Conservation (phyloP, 1,140 invertebrate genomes). For the Lepidurus apus region DNA sequence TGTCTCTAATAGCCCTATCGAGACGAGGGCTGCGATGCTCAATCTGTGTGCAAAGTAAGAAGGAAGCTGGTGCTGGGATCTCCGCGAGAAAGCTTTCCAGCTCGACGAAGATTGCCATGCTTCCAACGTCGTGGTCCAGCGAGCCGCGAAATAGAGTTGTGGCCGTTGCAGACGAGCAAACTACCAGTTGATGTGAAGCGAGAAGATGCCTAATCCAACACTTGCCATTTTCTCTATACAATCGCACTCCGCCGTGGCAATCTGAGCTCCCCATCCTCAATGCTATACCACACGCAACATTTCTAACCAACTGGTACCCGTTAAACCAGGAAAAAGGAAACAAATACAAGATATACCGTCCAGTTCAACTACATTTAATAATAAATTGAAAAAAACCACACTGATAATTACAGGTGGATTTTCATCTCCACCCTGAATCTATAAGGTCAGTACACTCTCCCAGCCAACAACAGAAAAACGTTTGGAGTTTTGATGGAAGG, state of each 20-base stretch:
- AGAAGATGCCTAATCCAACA: constrained; percentile 10
- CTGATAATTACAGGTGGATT: neutral
- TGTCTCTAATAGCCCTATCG: constrained; percentile 8
- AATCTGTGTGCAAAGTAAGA: constrained; percentile 17
- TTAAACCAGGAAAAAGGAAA: too few relatives aligned
- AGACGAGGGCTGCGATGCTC: neutral
- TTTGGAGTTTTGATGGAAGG: neutral
- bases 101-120: constrained; percentile 11
- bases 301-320: too few relatives aligned
- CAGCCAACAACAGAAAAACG: neutral
- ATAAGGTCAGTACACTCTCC: neutral
- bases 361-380: neutral
- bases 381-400: neutral
- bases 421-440: neutral
- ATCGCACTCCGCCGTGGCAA: neutral
- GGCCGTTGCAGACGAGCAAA: constrained; percentile 20
- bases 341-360: neutral
- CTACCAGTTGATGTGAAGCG: constrained; percentile 18
- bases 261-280: neutral
- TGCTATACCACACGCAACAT: neutral
- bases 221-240: constrained; percentile 2
- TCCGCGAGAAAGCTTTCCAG: constrained; percentile 17
- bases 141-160: constrained; percentile 21
- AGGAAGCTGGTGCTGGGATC: constrained; percentile 5
- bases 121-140: constrained; percentile 13